Evolutionary conservation across 2,113 vertebrate species (phyloP).

Genomic region (Phycodurus eques): DNA sequence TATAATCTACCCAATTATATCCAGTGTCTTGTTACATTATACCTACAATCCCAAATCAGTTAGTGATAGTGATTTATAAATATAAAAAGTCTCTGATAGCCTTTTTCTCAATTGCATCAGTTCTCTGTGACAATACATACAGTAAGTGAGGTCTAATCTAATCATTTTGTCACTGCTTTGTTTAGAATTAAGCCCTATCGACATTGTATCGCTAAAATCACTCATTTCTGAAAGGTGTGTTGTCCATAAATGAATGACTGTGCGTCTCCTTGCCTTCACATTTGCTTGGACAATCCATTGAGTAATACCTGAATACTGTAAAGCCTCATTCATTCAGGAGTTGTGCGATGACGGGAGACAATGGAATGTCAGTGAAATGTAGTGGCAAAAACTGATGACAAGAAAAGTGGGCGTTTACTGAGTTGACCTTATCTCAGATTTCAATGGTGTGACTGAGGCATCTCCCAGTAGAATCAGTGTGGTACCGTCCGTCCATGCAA

Average conservation of each 20-base stretch:
- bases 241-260: neutral
- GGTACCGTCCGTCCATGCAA: neutral
- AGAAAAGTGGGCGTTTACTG: neutral
- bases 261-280: neutral
- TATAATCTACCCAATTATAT: neutral
- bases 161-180: neutral
- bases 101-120: neutral
- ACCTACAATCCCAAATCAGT: neutral
- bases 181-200: neutral
- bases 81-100: neutral
- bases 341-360: neutral
- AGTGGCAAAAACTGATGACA: neutral
- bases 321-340: neutral
- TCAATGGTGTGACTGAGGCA: neutral
- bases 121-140: neutral
- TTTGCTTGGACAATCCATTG: neutral
- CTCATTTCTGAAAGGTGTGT: neutral
- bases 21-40: neutral
- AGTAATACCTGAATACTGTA: neutral
- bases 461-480: neutral
- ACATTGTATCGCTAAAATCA: neutral
- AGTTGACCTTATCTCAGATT: neutral
- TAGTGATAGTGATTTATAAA: neutral
- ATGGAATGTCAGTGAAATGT: neutral
- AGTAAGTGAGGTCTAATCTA: too few species aligned